Percentiles rank a stretch among this genome's conserved stretches.
Evolutionary conservation across 2,797 vertebrate genomes (phyloP).

Genomic region (Sebastes reedi): DNA sequence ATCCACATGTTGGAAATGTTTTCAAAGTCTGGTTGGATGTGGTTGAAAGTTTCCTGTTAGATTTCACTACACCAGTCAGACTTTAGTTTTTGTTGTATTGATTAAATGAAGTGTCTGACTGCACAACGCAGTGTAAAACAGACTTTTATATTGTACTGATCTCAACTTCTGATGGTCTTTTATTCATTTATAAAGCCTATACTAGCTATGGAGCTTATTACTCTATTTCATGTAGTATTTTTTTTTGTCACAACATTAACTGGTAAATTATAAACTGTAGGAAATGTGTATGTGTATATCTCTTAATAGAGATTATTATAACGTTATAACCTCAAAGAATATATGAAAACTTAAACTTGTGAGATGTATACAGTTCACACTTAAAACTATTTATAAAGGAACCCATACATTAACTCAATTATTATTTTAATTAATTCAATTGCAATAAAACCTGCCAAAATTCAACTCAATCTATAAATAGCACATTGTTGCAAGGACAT

Average conservation of each 20-base stretch:
- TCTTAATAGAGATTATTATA: not conserved
- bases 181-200: not conserved
- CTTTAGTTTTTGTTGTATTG: not conserved
- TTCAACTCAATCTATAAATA: rapidly evolving
- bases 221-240: not conserved
- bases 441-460: not conserved
- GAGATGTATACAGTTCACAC: not conserved
- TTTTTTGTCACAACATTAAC: not conserved
- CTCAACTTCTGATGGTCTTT: not conserved
- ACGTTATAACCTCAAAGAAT: slow-evolving; percentile 8
- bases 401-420: not conserved
- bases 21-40: not conserved
- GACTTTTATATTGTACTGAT: not conserved
- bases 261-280: no score
- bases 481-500: no score
- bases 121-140: not conserved
- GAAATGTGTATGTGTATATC: not conserved
- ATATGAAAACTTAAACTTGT: not conserved
- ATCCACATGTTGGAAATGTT: not conserved
- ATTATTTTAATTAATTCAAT: no score
- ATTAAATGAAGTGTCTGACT: not conserved
- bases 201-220: not conserved
- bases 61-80: not conserved
- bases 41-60: not conserved
- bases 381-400: not conserved